phyloP scores from a whole-genome alignment of 2,113 vertebrate genomes.

The Chaetorhynchus papuensis region DNA sequence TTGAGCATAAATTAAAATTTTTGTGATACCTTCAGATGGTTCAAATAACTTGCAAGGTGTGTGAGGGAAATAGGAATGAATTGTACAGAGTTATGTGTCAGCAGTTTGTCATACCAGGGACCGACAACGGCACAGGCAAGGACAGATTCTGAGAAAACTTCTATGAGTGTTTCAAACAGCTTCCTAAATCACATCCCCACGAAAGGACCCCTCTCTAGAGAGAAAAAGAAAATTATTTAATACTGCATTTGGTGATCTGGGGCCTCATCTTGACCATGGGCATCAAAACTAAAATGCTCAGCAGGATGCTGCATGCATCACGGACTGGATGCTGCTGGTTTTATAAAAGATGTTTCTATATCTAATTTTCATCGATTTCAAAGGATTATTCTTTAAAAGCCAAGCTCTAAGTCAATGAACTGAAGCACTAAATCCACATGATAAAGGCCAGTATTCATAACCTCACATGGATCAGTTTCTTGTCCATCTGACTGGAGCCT shows the following conservation, averaged over 20 bases:
- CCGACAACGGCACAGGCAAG: neutral
- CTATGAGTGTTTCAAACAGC: neutral
- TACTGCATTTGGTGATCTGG: neutral
- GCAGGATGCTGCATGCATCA: neutral
- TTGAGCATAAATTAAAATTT: neutral
- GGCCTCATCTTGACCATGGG: neutral
- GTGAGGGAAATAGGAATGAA: neutral
- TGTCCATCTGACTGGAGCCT: neutral
- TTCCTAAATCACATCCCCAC: neutral
- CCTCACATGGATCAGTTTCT: neutral
- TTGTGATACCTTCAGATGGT: neutral
- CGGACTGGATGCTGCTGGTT: neutral
- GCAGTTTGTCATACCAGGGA: neutral
- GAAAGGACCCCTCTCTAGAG: neutral
- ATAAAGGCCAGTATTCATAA: neutral
- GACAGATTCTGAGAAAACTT: neutral
- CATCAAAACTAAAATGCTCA: neutral
- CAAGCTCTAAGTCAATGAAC: neutral
- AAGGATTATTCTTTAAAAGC: neutral
- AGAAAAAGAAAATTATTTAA: neutral
- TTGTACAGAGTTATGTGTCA: accelerated
- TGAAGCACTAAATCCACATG: neutral
- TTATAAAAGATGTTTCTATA: neutral
- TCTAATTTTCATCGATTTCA: neutral
- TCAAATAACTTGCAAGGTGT: neutral